A percentile compares a stretch with the other conserved stretches of the same genome.
Conservation (phyloP, 2,797 vertebrate species). For the Lates japonicus region DNA sequence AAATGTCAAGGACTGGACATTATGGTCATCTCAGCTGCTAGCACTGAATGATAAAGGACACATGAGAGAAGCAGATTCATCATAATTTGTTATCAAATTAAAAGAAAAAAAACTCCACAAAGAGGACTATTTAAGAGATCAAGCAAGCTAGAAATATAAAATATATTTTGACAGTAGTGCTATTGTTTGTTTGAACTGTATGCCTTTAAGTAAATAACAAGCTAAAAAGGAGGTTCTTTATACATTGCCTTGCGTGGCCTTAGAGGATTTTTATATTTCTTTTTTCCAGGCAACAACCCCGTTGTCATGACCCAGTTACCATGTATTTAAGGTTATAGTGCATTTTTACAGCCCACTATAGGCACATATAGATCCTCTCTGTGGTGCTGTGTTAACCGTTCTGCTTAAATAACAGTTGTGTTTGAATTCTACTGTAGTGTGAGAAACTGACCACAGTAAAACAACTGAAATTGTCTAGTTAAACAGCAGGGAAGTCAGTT, state of each 20-base stretch:
- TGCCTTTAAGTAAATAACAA: neutral
- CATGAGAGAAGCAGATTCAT: conserved; percentile 33
- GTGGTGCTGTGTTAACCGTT: conserved; percentile 11
- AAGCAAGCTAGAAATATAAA: no score
- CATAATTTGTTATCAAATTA: conserved; percentile 12
- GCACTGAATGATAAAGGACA: conserved; percentile 43
- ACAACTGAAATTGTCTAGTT: neutral
- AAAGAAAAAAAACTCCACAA: neutral
- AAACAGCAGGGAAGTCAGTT: conserved; percentile 1
- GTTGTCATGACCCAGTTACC: conserved; percentile 46
- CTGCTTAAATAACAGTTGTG: conserved; percentile 7
- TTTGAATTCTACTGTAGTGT: neutral
- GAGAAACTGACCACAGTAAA: neutral
- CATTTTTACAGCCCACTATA: conserved; percentile 30
- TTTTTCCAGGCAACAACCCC: conserved; percentile 7
- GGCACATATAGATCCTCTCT: conserved; percentile 33
- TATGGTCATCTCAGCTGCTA: conserved; percentile 13
- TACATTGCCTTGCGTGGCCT: conserved; percentile 5
- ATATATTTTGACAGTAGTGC: neutral
- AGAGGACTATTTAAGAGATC: neutral
- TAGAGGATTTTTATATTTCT: neutral
- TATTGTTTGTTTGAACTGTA: neutral
- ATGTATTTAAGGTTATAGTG: conserved; percentile 39
- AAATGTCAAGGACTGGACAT: conserved; percentile 64
- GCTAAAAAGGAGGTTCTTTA: neutral